A percentile compares a stretch with the other conserved stretches of the same genome.
Evolutionary conservation across 1,140 invertebrate genomes (phyloP).

Genomic region (Zaprionus lachaisei): DNA sequence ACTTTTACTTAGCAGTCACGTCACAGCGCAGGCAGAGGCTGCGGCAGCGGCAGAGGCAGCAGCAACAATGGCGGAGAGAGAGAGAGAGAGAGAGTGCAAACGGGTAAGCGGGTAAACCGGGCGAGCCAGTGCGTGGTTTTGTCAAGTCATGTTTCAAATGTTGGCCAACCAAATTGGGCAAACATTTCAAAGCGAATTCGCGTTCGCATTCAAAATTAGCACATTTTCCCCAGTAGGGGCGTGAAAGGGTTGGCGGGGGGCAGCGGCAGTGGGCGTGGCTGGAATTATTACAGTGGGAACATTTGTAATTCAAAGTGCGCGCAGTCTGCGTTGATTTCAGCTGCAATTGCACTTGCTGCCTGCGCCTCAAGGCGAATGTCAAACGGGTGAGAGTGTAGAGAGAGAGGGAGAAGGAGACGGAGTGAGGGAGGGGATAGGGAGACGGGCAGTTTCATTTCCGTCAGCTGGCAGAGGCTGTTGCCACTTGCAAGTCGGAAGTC

Average conservation of each 20-base stretch:
- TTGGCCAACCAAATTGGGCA: constrained; percentile 80
- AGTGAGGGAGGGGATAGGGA: constrained; percentile 9
- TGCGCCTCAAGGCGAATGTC: background rate
- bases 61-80: background rate
- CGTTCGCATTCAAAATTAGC: constrained; percentile 66
- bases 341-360: constrained; percentile 24
- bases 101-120: background rate
- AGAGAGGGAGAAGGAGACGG: background rate
- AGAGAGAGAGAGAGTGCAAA: background rate
- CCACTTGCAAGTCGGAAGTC: constrained; percentile 34
- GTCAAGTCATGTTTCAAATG: constrained; percentile 81
- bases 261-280: background rate
- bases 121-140: constrained; percentile 62
- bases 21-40: constrained; percentile 20
- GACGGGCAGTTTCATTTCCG: constrained; percentile 71
- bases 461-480: constrained; percentile 42
- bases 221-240: constrained; percentile 40
- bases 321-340: constrained; percentile 62
- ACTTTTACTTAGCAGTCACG: constrained; percentile 60
- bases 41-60: background rate
- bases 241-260: background rate
- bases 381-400: background rate
- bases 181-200: constrained; percentile 74
- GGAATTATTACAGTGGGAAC: constrained; percentile 45
- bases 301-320: constrained; percentile 78